A percentile compares a stretch with the other conserved stretches of the same genome.
Evolutionary conservation across 2,113 vertebrate species (phyloP).

Genomic region (Trogon surrucura): DNA sequence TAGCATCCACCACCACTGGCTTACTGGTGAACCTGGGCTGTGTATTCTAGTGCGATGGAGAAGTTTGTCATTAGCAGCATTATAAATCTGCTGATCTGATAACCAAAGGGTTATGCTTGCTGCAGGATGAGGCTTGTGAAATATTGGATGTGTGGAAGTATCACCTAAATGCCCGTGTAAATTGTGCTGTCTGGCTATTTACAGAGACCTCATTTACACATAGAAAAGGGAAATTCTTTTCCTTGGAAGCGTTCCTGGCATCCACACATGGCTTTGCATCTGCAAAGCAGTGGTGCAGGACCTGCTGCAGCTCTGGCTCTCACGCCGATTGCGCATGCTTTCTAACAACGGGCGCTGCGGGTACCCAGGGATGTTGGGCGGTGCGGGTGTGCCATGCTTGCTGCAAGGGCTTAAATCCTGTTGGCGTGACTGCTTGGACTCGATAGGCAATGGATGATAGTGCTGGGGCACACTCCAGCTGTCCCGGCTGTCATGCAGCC

Average conservation of each 20-base stretch:
- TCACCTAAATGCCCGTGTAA: neutral
- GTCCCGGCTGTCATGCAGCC: neutral
- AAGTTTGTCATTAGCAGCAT: neutral
- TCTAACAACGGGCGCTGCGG: neutral
- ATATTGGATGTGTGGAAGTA: rapidly evolving
- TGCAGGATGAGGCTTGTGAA: neutral
- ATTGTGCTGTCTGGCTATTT: neutral
- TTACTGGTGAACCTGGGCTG: neutral
- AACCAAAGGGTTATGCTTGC: neutral
- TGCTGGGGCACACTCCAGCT: neutral
- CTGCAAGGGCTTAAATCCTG: neutral
- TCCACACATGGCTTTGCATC: neutral
- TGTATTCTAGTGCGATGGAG: neutral
- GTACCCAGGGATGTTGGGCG: rapidly evolving
- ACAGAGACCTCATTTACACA: rapidly evolving
- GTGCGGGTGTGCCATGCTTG: rapidly evolving
- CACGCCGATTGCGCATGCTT: rapidly evolving
- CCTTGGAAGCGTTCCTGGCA: neutral
- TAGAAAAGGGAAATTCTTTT: neutral
- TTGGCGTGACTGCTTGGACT: rapidly evolving
- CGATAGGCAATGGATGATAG: rapidly evolving
- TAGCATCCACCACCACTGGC: neutral
- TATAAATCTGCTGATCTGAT: neutral
- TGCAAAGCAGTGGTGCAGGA: neutral
- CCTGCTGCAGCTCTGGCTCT: neutral